Conservation (phyloP, 2,113 vertebrate species). For the Pluvianellus socialis region DNA sequence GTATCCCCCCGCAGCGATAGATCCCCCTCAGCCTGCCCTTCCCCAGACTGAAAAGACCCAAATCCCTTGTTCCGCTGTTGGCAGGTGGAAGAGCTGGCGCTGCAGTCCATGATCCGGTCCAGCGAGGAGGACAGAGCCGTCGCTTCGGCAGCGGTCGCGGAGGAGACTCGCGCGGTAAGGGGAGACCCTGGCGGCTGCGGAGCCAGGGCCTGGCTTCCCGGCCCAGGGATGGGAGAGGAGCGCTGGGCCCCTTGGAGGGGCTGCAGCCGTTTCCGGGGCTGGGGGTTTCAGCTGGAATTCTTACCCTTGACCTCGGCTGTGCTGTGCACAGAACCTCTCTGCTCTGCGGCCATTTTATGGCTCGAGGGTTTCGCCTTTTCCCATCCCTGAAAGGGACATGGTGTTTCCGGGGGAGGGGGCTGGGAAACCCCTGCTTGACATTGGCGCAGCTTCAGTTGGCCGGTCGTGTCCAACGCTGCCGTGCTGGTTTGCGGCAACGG, state of each 20-base stretch:
- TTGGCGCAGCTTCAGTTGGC: rapidly evolving
- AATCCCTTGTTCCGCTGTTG: neutral
- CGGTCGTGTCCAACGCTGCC: rapidly evolving
- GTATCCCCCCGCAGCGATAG: too few species aligned
- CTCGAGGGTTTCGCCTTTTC: neutral
- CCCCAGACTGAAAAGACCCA: too few species aligned
- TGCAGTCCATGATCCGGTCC: conserved; percentile 76
- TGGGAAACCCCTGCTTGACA: neutral
- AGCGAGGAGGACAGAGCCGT: neutral
- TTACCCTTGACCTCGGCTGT: rapidly evolving
- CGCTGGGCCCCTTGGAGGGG: rapidly evolving
- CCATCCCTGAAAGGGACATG: neutral
- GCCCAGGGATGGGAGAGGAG: neutral
- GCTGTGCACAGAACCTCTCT: neutral
- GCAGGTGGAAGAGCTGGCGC: conserved; percentile 81
- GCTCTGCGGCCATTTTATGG: neutral
- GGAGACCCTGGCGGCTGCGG: too few species aligned
- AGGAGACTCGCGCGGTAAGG: conserved; percentile 56
- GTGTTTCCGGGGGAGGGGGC: rapidly evolving
- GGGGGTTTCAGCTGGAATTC: too few species aligned
- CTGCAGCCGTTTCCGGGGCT: neutral
- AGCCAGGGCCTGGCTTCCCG: neutral
- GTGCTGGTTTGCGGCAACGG: neutral
- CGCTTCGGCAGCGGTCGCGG: neutral
- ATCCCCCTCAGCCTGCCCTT: too few species aligned